Evolutionary conservation across 2,888 invertebrate species (phyloP).

Genomic region (Drosophila stalkeri): DNA sequence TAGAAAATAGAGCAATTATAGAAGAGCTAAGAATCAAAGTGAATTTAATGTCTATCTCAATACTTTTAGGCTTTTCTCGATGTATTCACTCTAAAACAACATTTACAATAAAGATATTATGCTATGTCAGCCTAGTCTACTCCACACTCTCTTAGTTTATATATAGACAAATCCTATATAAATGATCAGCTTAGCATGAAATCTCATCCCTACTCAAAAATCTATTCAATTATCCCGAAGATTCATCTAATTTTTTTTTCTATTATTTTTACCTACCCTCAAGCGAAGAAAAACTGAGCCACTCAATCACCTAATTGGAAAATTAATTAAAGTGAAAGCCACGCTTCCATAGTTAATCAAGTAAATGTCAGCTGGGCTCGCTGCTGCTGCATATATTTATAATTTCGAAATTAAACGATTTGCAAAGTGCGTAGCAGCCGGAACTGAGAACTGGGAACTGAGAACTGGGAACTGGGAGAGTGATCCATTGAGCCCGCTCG

Average conservation of each 20-base stretch:
- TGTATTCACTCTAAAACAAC: background rate
- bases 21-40: too few species aligned
- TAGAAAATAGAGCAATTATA: too few species aligned
- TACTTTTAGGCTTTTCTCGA: too few species aligned
- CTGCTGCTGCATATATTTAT: slow-evolving; percentile 56
- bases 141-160: background rate
- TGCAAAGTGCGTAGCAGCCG: slow-evolving; percentile 54
- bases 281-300: too few species aligned
- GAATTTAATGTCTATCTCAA: too few species aligned
- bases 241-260: background rate
- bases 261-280: background rate
- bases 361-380: slow-evolving; percentile 64
- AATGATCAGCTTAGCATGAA: background rate
- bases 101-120: background rate
- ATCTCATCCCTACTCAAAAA: background rate
- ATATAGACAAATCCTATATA: background rate
- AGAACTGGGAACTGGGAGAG: slow-evolving; percentile 21
- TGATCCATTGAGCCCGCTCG: slow-evolving; percentile 71
- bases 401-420: slow-evolving; percentile 75
- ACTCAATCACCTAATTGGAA: slow-evolving; percentile 20
- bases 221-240: background rate
- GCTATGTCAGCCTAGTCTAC: background rate
- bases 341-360: slow-evolving; percentile 59
- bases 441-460: too few species aligned
- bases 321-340: slow-evolving; percentile 73